Evolutionary conservation across 2,888 invertebrate species (phyloP), one percentile per base, ranked within the genome.

Genomic region (Emesis furor): DNA sequence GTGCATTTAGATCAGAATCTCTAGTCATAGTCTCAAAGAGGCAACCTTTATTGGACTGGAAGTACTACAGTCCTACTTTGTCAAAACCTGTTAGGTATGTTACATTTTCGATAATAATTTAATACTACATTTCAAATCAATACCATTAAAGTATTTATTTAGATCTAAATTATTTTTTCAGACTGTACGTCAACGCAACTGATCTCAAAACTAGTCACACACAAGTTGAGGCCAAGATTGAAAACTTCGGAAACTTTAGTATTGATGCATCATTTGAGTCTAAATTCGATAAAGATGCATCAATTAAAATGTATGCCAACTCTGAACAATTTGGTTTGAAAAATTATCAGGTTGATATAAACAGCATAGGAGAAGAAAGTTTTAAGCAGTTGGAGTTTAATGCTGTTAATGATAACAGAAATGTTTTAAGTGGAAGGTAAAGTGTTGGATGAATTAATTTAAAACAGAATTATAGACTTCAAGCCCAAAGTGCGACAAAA

Each of bases 371-470:
- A 2, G 95, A 95, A 3, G 97, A 96, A 0, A 97, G 96, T 77
- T 97, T 97, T 79, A 98, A 98, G 85, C 97, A 97, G 6, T 95
- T 99, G 78, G 97, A 97, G 82, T 96, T 98, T 89, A 94, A 96
- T 1, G 97, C 98, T 0, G 98, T 97, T 42, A 97, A 98, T 72
- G 97, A 97, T 4, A 97, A 97, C 79, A 97, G 98, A 90, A 98
- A 98, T 76, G 92, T 98, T 8, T 90, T 98, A 1, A 97, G 98
- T 89, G 98, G 98, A 96, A 98, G 97, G 98, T 98, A 92, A 90
- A 91, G 89, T 71, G 35, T 35, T 35, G 24, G 24, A 24, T 24
- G 24, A 24, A 24, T 24, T 24, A 24, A 24, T 24, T 24, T 24
- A 24, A 24, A 24, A 24, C 24, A 24, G 24, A 24, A 24, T 24